Percentiles rank a stretch among this genome's conserved stretches.
phyloP scores from a whole-genome alignment of 2,888 invertebrate genomes.

The Trichacis sp. region DNA sequence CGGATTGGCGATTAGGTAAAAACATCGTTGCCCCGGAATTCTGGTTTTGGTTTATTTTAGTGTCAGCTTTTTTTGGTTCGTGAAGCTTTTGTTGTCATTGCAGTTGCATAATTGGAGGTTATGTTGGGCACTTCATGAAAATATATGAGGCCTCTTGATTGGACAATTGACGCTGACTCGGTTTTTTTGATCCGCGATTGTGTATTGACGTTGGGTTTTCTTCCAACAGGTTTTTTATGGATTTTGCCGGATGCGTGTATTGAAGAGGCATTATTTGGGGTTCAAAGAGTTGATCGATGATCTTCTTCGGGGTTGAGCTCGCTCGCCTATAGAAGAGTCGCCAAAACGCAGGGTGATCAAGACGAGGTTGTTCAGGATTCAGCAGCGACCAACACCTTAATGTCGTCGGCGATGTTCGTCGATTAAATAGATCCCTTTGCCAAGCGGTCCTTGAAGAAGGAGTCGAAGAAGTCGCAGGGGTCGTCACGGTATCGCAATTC shows the following conservation, averaged over 20 bases:
- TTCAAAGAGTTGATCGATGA: conserved; percentile 22
- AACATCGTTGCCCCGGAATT: too few species aligned
- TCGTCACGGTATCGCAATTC: conserved; percentile 98
- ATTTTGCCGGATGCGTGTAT: too few species aligned
- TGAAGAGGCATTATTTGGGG: too few species aligned
- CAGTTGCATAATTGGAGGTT: conserved; percentile 36
- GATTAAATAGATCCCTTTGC: conserved; percentile 99
- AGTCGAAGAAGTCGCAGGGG: conserved; percentile 98
- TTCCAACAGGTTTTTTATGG: not conserved
- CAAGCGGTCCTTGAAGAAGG: conserved; percentile 97
- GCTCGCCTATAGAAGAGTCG: conserved; percentile 39
- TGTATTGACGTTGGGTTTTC: not conserved
- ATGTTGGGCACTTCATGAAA: conserved; percentile 17
- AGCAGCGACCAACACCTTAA: conserved; percentile 52
- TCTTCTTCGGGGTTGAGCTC: conserved; percentile 40
- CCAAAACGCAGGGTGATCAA: conserved; percentile 39
- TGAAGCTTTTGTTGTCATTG: not conserved
- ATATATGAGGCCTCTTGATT: not conserved
- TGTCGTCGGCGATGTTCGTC: conserved; percentile 88
- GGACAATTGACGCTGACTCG: not conserved
- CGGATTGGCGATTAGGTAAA: conserved; percentile 7
- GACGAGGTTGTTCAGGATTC: conserved; percentile 33
- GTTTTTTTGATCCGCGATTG: not conserved
- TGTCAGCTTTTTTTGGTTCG: too few species aligned
- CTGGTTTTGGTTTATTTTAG: too few species aligned